A percentile compares a stretch with the other conserved stretches of the same genome.
These are phyloP conservation scores for Microtus pennsylvanicus DNA, from an alignment of 2,113 vertebrate genomes.

Conservation along the genomic window DNA sequence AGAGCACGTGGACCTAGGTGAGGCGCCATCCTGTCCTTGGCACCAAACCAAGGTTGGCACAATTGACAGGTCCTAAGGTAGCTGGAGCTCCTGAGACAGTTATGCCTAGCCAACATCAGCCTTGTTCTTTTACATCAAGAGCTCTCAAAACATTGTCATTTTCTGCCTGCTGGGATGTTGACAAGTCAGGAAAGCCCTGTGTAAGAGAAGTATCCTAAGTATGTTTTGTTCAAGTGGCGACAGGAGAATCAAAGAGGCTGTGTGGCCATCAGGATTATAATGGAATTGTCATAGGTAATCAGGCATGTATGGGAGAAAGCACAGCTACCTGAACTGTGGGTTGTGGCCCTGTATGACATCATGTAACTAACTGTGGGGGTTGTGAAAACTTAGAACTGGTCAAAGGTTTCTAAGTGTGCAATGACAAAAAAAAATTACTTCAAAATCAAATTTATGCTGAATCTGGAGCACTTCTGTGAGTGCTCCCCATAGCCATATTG, in stretches of 20 bases:
- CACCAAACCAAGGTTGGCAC: neutral
- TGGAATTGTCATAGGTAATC: neutral
- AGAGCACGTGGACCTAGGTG: neutral
- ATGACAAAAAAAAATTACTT: neutral
- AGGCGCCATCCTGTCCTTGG: neutral
- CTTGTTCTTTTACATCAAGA: neutral
- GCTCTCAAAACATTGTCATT: neutral
- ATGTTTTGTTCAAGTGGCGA: neutral
- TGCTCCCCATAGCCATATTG: neutral
- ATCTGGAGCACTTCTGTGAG: neutral
- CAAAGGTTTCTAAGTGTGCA: neutral
- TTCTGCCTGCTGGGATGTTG: neutral
- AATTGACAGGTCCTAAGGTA: neutral
- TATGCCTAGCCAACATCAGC: neutral
- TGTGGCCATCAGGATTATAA: neutral
- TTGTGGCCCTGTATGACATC: too few species aligned
- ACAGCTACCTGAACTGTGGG: neutral
- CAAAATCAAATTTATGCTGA: neutral
- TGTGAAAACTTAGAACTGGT: neutral
- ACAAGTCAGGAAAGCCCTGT: neutral
- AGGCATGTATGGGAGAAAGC: neutral
- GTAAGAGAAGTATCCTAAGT: neutral
- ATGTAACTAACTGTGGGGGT: neutral
- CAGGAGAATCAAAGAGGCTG: neutral
- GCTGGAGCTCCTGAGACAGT: neutral